Conservation (phyloP, 1,140 invertebrate species). For the fruit fly (Drosophila melanogaster) region DNA sequence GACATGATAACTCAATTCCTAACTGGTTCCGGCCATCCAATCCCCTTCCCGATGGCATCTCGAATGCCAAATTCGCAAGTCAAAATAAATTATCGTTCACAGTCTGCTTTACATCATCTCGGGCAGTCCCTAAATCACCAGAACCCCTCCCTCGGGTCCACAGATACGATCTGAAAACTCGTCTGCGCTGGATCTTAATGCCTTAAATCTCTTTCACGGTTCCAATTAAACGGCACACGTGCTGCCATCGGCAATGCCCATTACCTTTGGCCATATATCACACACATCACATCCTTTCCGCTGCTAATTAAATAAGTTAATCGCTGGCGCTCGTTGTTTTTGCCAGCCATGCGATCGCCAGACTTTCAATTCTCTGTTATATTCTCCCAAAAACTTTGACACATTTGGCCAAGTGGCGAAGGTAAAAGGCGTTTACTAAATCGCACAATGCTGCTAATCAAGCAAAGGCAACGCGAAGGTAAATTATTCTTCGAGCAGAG, state of each 20-base stretch:
- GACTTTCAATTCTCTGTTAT: conserved; percentile 19
- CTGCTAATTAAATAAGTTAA: conserved; percentile 52
- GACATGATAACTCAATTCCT: conserved; percentile 20
- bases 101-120: conserved; percentile 48
- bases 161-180: conserved; percentile 41
- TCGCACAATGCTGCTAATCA: conserved; percentile 67
- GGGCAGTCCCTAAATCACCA: conserved; percentile 8
- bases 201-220: conserved; percentile 47
- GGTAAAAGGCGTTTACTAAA: conserved; percentile 25
- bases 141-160: not conserved
- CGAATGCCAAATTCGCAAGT: conserved; percentile 15
- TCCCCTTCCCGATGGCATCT: conserved; percentile 4
- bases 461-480: conserved; percentile 41
- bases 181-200: conserved; percentile 41
- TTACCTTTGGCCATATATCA: conserved; percentile 39
- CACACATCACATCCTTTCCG: conserved; percentile 41
- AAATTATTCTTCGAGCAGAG: conserved; percentile 24
- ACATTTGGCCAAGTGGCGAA: conserved; percentile 32
- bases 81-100: conserved; percentile 45
- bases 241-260: conserved; percentile 47
- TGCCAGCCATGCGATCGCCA: conserved; percentile 10
- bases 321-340: conserved; percentile 33
- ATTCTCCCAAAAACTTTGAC: conserved; percentile 39
- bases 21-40: conserved; percentile 10
- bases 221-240: conserved; percentile 57